A percentile compares a stretch with the other conserved stretches of the same genome.
Conservation (phyloP, 2,888 invertebrate genomes). For the Epistrophe eligans region DNA sequence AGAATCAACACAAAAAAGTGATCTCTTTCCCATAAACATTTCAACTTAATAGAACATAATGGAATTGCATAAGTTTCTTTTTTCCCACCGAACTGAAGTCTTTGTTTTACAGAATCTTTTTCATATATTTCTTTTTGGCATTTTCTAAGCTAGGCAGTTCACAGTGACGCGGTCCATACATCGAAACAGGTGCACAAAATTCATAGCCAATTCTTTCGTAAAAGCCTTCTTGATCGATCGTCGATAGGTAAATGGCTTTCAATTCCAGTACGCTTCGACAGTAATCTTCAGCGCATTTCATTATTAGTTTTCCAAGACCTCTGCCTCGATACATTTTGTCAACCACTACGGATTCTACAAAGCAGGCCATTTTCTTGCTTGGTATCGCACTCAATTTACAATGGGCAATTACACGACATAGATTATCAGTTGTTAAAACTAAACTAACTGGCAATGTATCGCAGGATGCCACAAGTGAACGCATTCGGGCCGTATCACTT, state of each 20-base stretch:
- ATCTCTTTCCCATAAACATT: slow-evolving; percentile 44
- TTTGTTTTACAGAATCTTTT: slow-evolving; percentile 82
- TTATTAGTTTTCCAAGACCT: slow-evolving; percentile 90
- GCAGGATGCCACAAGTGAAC: slow-evolving; percentile 89
- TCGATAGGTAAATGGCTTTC: slow-evolving; percentile 88
- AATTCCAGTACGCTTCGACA: slow-evolving; percentile 87
- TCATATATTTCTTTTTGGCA: slow-evolving; percentile 84
- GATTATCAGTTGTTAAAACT: slow-evolving; percentile 86
- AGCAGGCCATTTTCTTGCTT: slow-evolving; percentile 88
- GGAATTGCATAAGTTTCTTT: slow-evolving; percentile 69
- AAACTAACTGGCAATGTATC: slow-evolving; percentile 90
- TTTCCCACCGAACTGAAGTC: slow-evolving; percentile 22
- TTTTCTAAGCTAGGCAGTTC: slow-evolving; percentile 82
- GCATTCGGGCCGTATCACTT: slow-evolving; percentile 91
- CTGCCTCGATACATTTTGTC: slow-evolving; percentile 88
- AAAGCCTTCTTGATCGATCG: slow-evolving; percentile 90
- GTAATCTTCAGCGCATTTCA: slow-evolving; percentile 90
- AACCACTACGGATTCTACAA: slow-evolving; percentile 93
- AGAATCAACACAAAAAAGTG: slow-evolving; percentile 79
- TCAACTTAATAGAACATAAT: slow-evolving; percentile 68
- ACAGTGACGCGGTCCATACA: slow-evolving; percentile 86
- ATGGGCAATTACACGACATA: slow-evolving; percentile 89
- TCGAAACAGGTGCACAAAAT: slow-evolving; percentile 88
- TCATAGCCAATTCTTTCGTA: slow-evolving; percentile 90
- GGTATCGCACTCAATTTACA: slow-evolving; percentile 91